Evolutionary conservation across 2,888 invertebrate genomes (phyloP).

Genomic region (Atethmia centrago): DNA sequence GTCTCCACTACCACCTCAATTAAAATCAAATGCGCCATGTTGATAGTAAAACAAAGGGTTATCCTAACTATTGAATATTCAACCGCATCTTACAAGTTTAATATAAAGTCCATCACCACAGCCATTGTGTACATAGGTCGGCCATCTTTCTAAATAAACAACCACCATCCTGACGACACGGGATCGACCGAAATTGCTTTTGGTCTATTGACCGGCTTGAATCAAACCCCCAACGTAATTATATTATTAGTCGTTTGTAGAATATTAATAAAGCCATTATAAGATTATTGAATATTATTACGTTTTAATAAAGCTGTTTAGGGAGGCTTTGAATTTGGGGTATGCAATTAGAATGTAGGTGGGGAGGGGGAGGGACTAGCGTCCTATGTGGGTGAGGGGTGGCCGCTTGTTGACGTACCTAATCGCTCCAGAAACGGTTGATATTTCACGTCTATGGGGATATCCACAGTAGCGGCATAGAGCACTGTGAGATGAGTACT

Average conservation of each 20-base stretch:
- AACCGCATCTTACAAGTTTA: conserved; percentile 38
- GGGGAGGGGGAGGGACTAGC: conserved; percentile 1
- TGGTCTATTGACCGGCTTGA: conserved; percentile 33
- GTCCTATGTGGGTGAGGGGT: conserved; percentile 6
- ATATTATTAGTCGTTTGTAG: conserved; percentile 33
- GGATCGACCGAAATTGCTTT: conserved; percentile 42
- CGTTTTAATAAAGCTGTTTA: conserved; percentile 50
- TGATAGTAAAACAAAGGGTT: conserved; percentile 3
- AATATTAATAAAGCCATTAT: conserved; percentile 47
- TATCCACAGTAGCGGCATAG: neutral
- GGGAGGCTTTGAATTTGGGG: conserved; percentile 43
- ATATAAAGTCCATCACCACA: conserved; percentile 14
- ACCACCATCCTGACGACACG: conserved; percentile 15
- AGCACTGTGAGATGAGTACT: neutral
- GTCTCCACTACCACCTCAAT: conserved; percentile 2
- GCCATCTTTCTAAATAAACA: conserved; percentile 34
- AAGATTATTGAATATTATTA: conserved; percentile 49
- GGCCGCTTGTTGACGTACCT: conserved; percentile 21
- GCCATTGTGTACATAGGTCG: conserved; percentile 25
- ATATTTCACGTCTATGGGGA: conserved; percentile 27
- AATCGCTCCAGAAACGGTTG: conserved; percentile 12
- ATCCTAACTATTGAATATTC: conserved; percentile 34
- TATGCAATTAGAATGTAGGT: conserved; percentile 40
- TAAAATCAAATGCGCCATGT: conserved; percentile 20
- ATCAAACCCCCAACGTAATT: conserved; percentile 39